Evolutionary conservation across 2,888 invertebrate genomes (phyloP), one percentile per base, ranked within the genome.

Genomic region (Osmoderma eremita): DNA sequence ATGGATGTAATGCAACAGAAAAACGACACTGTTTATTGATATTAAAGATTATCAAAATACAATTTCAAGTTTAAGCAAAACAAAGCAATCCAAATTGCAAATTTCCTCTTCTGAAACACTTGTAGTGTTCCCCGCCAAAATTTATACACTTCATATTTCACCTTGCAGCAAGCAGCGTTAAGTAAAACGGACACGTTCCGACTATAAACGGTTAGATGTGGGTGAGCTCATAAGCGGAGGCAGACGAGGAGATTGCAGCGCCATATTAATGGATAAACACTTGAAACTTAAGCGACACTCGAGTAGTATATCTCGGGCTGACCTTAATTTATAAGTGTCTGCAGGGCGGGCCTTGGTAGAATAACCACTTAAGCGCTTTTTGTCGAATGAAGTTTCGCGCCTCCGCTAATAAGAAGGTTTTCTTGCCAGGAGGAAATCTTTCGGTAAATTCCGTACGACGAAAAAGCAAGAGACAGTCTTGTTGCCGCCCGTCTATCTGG

Each of bases 241-340:
- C 2, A 5, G 50, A 51, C 22, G 30, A 2, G 24, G 13, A 10
- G 30, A 20, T 24, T 22, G 24, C 30, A 30, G 50, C 41, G 41
- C 41, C 15, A 45, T 36, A 48, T 61, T 61, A 61, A 61, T 42
- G 53, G 42, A 63, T 53, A 63, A 63, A 63, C 63, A 53, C 63
- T 63, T 39, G 41, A 63, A 51, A 41, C 17, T 51, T 42, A 63
- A 63, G 42, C 50, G 63, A 42, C 41, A 41, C 38, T 53, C 22
- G 13, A 13, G 30, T 51, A 51, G 51, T 41, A 38, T 42, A 53
- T 30, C 53, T 63, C 42, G 53, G 42, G 50, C 50, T 63, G 63
- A 63, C 63, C 63, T 53, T 53, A 63, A 63, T 53, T 51, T 53
- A 53, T 30, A 51, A 63, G 53, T 50, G 51, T 61, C 36, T 39